Percentiles rank a stretch among this genome's conserved stretches.
Conservation (phyloP, 2,113 vertebrate species). For the Hippopotamus amphibius region DNA sequence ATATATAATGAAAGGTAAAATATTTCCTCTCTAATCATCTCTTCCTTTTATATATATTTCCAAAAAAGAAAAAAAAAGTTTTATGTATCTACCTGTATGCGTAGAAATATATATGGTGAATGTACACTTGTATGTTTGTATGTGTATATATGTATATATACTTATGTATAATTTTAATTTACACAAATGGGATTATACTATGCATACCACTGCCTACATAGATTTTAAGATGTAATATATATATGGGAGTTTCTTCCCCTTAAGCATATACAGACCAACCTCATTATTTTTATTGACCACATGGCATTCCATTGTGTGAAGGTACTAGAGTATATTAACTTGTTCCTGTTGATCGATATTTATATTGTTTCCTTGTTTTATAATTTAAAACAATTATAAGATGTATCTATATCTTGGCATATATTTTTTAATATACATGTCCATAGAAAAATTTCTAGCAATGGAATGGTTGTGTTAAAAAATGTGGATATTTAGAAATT, state of each 20-base stretch:
- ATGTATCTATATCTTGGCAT: neutral
- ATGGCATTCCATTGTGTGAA: neutral
- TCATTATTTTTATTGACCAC: slow-evolving; percentile 5
- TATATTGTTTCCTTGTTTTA: neutral
- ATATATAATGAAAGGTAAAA: slow-evolving; percentile 3
- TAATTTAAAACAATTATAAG: neutral
- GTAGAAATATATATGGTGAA: slow-evolving; percentile 9
- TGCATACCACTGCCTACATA: neutral
- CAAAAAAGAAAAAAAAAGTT: neutral
- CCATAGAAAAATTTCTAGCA: neutral
- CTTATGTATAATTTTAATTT: neutral
- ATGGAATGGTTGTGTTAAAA: neutral
- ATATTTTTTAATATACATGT: neutral
- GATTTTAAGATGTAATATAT: neutral
- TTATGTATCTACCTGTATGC: neutral
- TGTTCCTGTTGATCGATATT: neutral
- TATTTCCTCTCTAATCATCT: neutral
- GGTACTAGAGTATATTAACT: neutral
- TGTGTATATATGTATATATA: neutral
- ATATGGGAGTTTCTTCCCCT: neutral
- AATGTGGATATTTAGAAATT: slow-evolving; percentile 43
- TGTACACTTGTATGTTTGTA: neutral
- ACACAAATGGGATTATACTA: neutral
- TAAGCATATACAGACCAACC: neutral
- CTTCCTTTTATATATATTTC: neutral